Evolutionary conservation across 2,113 vertebrate genomes (phyloP).

Genomic region (Elanoides forficatus): DNA sequence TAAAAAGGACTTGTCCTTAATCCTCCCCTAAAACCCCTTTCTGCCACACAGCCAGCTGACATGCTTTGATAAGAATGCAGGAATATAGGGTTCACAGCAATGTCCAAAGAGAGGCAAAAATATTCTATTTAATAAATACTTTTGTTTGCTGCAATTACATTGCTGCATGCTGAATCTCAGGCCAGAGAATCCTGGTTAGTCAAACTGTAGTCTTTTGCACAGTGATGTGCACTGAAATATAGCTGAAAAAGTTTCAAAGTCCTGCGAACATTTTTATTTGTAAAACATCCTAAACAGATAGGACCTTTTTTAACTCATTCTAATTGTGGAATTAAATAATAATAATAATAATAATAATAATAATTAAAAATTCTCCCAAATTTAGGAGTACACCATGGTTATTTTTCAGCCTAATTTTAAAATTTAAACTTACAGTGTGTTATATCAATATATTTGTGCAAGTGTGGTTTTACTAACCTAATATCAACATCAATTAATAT

Average conservation of each 20-base stretch:
- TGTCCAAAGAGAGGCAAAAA: background rate
- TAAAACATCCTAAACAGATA: background rate
- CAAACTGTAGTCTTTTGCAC: background rate
- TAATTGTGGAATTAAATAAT: background rate
- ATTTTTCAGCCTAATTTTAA: background rate
- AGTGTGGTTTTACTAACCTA: background rate
- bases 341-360: no score
- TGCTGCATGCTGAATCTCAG: background rate
- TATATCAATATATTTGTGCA: background rate
- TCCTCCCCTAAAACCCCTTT: background rate
- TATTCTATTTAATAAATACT: background rate
- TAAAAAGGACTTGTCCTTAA: background rate
- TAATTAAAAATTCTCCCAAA: accelerated
- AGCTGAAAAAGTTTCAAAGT: background rate
- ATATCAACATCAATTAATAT: background rate
- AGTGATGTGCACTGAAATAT: background rate
- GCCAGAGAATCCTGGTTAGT: background rate
- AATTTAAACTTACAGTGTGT: background rate
- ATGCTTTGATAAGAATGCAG: background rate
- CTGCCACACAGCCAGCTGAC: background rate
- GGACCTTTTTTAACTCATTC: accelerated
- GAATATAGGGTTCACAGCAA: background rate
- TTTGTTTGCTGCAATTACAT: background rate
- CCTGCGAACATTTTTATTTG: background rate
- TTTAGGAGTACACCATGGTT: background rate